phyloP scores from a whole-genome alignment of 2,113 vertebrate species.

The Brachionichthys hirsutus region DNA sequence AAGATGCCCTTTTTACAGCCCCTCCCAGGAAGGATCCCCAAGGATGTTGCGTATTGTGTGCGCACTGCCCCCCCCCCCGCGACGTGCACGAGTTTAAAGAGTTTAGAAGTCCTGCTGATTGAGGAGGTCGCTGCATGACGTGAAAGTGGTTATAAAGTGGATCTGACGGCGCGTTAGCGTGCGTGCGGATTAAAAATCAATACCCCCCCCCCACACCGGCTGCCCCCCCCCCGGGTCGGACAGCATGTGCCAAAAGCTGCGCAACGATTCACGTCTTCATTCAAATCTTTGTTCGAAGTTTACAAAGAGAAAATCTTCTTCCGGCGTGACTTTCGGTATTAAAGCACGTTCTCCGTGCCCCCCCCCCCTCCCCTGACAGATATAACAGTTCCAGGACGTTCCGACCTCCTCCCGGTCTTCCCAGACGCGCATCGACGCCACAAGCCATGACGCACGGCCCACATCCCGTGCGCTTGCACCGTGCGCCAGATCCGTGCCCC shows the following conservation, averaged over 20 bases:
- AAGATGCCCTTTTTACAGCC: slow-evolving; percentile 9
- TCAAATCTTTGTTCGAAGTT: neutral
- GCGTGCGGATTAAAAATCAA: slow-evolving; percentile 62
- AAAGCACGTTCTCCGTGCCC: neutral
- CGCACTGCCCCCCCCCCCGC: slow-evolving; percentile 51
- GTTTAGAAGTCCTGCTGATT: slow-evolving; percentile 29
- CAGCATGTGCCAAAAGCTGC: slow-evolving; percentile 25
- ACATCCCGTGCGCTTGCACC: slow-evolving; percentile 27
- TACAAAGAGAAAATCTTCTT: slow-evolving; percentile 20
- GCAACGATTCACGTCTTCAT: neutral
- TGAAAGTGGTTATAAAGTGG: slow-evolving; percentile 23
- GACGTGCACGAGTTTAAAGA: slow-evolving; percentile 35
- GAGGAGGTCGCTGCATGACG: slow-evolving; percentile 10
- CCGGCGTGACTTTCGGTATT: neutral
- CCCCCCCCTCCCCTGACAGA: neutral
- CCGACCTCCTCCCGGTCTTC: slow-evolving; percentile 6
- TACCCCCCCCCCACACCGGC: slow-evolving; percentile 42
- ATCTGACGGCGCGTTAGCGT: slow-evolving; percentile 40
- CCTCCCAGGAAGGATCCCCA: slow-evolving; percentile 42
- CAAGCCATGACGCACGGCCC: slow-evolving; percentile 26
- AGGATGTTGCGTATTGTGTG: slow-evolving; percentile 45
- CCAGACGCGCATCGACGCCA: slow-evolving; percentile 9
- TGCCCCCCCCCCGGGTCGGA: slow-evolving; percentile 25
- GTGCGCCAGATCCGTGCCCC: slow-evolving; percentile 43
- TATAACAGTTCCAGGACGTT: slow-evolving; percentile 17